These are phyloP conservation scores for Zonotrichia leucophrys DNA, from an alignment of 2,113 vertebrate species.

Conservation along the genomic window DNA sequence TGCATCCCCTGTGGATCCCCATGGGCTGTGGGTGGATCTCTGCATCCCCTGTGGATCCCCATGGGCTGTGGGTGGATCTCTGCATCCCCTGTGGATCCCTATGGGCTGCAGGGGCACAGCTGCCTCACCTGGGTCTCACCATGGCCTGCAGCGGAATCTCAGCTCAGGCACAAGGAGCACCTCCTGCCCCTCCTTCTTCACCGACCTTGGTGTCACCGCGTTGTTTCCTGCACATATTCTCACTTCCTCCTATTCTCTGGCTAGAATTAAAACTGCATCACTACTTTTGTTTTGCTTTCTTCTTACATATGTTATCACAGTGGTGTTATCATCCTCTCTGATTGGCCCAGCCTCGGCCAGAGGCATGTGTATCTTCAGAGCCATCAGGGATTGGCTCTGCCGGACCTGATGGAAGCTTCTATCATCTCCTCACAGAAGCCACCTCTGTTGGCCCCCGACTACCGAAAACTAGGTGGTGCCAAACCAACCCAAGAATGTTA, in stretches of 20 bases:
- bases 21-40: too few relatives aligned
- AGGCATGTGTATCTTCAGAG: neutral
- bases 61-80: too few relatives aligned
- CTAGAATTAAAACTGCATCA: neutral
- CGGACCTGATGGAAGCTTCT: neutral
- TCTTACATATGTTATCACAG: neutral
- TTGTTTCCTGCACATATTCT: too few relatives aligned
- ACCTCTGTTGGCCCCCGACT: rapidly evolving
- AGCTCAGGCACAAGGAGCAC: rapidly evolving
- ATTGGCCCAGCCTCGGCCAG: neutral
- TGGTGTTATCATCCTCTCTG: neutral
- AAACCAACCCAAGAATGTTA: neutral
- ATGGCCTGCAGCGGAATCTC: rapidly evolving
- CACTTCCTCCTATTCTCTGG: too few relatives aligned
- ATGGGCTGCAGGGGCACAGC: too few relatives aligned
- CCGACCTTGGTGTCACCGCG: too few relatives aligned
- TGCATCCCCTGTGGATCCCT: too few relatives aligned
- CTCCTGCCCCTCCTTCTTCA: too few relatives aligned
- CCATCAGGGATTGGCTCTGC: neutral
- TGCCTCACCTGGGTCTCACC: too few relatives aligned
- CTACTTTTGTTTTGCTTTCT: neutral
- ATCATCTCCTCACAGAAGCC: neutral
- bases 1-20: too few relatives aligned
- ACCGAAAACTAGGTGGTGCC: rapidly evolving
- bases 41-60: too few relatives aligned